phyloP scores from a whole-genome alignment of 2,113 vertebrate species.

The Syngnathus floridae region DNA sequence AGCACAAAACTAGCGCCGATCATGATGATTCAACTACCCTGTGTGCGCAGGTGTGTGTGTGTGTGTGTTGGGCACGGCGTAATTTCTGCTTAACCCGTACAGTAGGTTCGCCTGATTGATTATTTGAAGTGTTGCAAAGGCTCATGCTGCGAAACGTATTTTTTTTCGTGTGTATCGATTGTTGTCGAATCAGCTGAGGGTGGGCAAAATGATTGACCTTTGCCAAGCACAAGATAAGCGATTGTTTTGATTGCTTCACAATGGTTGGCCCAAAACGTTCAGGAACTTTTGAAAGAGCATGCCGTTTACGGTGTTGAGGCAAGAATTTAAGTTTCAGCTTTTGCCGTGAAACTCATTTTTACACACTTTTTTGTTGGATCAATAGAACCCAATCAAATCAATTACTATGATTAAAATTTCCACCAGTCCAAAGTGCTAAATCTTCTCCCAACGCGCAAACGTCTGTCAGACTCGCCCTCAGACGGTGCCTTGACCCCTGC shows the following conservation, averaged over 20 bases:
- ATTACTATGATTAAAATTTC: neutral
- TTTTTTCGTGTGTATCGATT: neutral
- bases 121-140: neutral
- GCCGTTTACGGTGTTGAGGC: too few species aligned
- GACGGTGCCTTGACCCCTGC: slow-evolving; percentile 38
- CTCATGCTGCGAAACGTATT: neutral
- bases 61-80: slow-evolving; percentile 22
- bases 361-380: too few species aligned
- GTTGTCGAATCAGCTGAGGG: neutral
- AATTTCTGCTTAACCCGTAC: slow-evolving; percentile 33
- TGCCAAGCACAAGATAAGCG: neutral
- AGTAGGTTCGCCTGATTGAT: slow-evolving; percentile 35
- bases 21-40: slow-evolving; percentile 70
- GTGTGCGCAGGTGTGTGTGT: slow-evolving; percentile 56
- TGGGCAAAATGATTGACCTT: neutral
- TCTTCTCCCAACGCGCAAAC: neutral
- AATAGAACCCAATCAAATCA: too few species aligned
- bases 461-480: slow-evolving; percentile 41
- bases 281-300: neutral
- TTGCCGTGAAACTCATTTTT: neutral
- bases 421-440: neutral
- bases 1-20: slow-evolving; percentile 70
- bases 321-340: too few species aligned
- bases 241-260: neutral
- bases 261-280: neutral